Evolutionary conservation across 2,888 invertebrate genomes (phyloP).

Genomic region (Tanypteryx hageni): DNA sequence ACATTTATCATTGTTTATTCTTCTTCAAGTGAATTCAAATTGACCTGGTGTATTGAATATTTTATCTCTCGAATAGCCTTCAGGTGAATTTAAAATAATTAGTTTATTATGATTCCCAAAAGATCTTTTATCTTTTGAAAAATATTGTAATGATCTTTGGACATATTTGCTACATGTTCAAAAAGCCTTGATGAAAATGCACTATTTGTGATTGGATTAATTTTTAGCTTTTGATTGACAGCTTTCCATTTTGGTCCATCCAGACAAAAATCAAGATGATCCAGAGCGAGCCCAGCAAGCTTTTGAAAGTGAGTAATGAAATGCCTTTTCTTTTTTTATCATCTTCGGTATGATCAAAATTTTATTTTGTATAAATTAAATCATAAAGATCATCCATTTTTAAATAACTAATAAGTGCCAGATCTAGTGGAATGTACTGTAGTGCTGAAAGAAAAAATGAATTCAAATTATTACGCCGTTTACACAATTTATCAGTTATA

Average conservation of each 20-base stretch:
- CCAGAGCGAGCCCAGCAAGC: slow-evolving; percentile 94
- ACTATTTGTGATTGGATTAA: neutral
- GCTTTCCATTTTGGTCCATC: slow-evolving; percentile 98
- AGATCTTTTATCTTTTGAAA: neutral
- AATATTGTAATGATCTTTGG: neutral
- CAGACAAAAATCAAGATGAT: slow-evolving; percentile 99
- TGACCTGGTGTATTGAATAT: neutral
- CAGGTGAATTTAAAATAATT: neutral
- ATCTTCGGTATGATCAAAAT: neutral
- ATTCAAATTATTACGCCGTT: too few relatives aligned
- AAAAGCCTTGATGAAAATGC: neutral
- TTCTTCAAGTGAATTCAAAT: neutral
- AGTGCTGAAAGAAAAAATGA: too few relatives aligned
- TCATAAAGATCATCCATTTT: too few relatives aligned
- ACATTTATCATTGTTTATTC: neutral
- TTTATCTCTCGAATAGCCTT: neutral
- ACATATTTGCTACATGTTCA: neutral
- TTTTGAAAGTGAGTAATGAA: slow-evolving; percentile 82
- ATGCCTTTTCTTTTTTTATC: neutral
- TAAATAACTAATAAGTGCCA: too few relatives aligned
- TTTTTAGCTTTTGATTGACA: slow-evolving; percentile 71
- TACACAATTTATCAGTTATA: too few relatives aligned
- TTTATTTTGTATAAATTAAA: neutral
- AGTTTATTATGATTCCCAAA: neutral
- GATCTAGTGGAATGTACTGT: too few relatives aligned